Base-by-base conservation (phyloP, 2,797 vertebrate genomes). In the Carduelis carduelis region DNA sequence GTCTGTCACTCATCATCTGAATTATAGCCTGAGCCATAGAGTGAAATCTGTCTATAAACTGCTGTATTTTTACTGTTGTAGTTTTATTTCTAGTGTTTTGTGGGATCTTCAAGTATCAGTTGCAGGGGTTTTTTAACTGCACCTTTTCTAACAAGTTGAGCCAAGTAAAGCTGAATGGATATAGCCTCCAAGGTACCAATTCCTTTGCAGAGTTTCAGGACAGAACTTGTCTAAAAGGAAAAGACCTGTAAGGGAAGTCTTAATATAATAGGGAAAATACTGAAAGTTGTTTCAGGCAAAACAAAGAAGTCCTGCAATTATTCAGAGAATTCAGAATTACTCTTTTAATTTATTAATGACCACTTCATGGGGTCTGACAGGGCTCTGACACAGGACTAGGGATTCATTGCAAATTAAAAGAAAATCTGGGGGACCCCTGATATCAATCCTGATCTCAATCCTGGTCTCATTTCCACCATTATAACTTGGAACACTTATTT, bases 211-310 rank as follows among this genome's bases (percentile, higher is more conserved):
- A 21, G 44, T 95, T 96, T 97, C 97, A 98, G 92, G 97, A 96
- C 35, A 83, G 83, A 96, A 98, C 97, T 97, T 98, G 97, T 94
- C 95, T 93, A 61, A 94, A 96, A 96, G 63, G 80, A 93, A 66
- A 96, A 96, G 56, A 64, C 80, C 61, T 94, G 30, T 55, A 96
- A 95, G 94, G 70, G 47, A 94, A 97, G 39, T 82, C 52, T 96
- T 92, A 92, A 63, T 50, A 91, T 81, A 95, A 71, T 65, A 27
- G 78, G 41, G 57, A 16, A 89, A 75, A 84, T 83, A 94, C 65
- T 90, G 56, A 83, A 85, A 96, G 75, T 80, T 89, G 75, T 94
- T 95, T 95, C 72, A 77, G 79, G 59, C 76, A 89, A 96, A 78
- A 80, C 87, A 61, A 94, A 74, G 64, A 35, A 57, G 30, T 69